These are phyloP conservation scores for Cataglyphis rosenhaueri DNA, from an alignment of 2,888 invertebrate genomes.

Conservation along the genomic window DNA sequence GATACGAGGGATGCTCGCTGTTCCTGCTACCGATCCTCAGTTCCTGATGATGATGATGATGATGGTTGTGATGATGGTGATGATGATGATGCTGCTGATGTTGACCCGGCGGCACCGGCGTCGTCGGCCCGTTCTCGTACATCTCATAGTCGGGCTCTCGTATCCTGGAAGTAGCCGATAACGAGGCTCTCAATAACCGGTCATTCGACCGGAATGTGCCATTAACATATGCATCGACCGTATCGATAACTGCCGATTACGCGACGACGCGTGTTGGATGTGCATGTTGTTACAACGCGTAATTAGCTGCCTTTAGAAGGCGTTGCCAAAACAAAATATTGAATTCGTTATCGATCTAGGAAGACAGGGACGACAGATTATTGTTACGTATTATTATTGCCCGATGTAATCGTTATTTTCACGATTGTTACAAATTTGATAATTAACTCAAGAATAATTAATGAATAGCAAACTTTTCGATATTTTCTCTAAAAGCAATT, in stretches of 20 bases:
- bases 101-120: constrained; percentile 78
- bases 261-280: constrained; percentile 33
- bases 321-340: constrained; percentile 17
- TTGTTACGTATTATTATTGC: constrained; percentile 1
- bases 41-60: constrained; percentile 74
- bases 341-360: constrained; percentile 18
- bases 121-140: constrained; percentile 84
- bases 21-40: constrained; percentile 74
- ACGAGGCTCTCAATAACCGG: constrained; percentile 32
- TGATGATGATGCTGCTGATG: constrained; percentile 76
- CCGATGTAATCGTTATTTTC: neutral
- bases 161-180: constrained; percentile 77
- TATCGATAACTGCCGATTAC: constrained; percentile 50
- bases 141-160: constrained; percentile 84
- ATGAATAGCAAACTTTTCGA: neutral
- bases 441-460: neutral
- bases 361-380: constrained; percentile 15
- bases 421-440: neutral
- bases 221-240: constrained; percentile 45
- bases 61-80: constrained; percentile 78
- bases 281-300: constrained; percentile 8
- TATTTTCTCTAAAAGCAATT: neutral
- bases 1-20: constrained; percentile 88
- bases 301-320: constrained; percentile 19
- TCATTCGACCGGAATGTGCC: constrained; percentile 30